Evolutionary conservation across 2,113 vertebrate species (phyloP).

Genomic region (Trichomycterus rosablanca): DNA sequence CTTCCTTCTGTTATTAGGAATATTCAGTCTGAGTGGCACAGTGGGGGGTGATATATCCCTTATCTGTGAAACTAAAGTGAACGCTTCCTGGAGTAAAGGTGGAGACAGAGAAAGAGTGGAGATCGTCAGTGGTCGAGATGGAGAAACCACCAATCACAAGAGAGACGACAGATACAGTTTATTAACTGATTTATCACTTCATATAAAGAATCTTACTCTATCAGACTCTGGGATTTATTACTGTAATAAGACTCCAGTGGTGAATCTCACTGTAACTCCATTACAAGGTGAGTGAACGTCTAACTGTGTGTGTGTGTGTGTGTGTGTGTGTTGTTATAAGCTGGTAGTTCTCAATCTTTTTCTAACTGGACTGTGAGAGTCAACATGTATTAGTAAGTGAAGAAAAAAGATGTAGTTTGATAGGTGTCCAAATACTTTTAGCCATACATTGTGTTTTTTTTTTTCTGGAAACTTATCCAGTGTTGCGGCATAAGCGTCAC

Average conservation of each 20-base stretch:
- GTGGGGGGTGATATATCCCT: neutral
- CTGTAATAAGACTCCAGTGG: neutral
- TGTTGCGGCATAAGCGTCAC: too few species aligned
- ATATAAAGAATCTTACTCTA: neutral
- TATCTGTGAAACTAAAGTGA: neutral
- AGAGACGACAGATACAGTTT: neutral
- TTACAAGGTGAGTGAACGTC: neutral
- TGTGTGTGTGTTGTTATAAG: too few species aligned
- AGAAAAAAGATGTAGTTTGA: too few species aligned
- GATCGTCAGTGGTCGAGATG: neutral
- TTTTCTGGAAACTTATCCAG: too few species aligned
- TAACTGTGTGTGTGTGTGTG: too few species aligned
- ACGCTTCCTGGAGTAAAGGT: conserved; percentile 19
- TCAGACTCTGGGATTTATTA: neutral
- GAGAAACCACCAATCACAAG: neutral
- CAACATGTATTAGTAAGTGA: too few species aligned
- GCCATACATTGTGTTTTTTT: too few species aligned
- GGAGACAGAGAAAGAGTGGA: neutral
- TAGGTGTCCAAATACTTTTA: too few species aligned
- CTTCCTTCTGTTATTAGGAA: too few species aligned
- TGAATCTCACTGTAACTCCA: neutral
- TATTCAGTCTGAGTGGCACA: neutral
- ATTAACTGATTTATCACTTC: neutral
- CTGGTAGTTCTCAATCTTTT: too few species aligned
- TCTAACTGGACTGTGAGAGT: too few species aligned